These are phyloP conservation scores for Periophthalmodon schlosseri DNA, from an alignment of 2,113 vertebrate species.

Conservation along the genomic window DNA sequence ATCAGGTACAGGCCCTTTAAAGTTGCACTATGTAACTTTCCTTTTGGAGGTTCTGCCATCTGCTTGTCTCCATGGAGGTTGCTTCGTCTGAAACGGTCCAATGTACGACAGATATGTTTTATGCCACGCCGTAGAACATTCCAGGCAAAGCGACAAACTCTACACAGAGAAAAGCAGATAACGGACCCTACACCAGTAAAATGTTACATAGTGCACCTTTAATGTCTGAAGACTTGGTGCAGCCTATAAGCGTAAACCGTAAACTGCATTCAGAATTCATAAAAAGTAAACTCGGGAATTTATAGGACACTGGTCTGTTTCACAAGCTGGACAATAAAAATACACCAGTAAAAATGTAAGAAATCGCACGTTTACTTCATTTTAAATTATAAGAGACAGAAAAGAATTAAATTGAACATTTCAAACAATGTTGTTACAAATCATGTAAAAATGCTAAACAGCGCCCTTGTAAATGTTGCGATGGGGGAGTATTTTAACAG, in stretches of 20 bases:
- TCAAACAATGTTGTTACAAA: not conserved
- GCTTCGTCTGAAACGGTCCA: too few relatives aligned
- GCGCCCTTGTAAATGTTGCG: not conserved
- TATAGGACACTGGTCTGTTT: not conserved
- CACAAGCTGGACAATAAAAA: not conserved
- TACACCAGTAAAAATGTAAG: not conserved
- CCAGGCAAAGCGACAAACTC: too few relatives aligned
- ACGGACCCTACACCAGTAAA: too few relatives aligned
- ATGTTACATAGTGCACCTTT: too few relatives aligned
- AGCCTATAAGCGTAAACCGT: not conserved
- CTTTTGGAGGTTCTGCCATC: too few relatives aligned
- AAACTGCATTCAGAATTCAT: not conserved
- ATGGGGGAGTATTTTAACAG: not conserved
- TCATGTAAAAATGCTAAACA: not conserved
- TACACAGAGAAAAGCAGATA: too few relatives aligned
- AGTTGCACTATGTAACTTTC: too few relatives aligned
- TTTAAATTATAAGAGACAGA: not conserved
- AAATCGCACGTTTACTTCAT: not conserved
- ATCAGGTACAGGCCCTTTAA: too few relatives aligned
- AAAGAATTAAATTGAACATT: not conserved
- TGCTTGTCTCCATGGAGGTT: too few relatives aligned
- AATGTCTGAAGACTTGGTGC: not conserved
- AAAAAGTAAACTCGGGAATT: not conserved
- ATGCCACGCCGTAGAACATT: too few relatives aligned
- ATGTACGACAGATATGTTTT: too few relatives aligned